phyloP scores from a whole-genome alignment of 2,113 vertebrate genomes.

The Daubentonia madagascariensis region DNA sequence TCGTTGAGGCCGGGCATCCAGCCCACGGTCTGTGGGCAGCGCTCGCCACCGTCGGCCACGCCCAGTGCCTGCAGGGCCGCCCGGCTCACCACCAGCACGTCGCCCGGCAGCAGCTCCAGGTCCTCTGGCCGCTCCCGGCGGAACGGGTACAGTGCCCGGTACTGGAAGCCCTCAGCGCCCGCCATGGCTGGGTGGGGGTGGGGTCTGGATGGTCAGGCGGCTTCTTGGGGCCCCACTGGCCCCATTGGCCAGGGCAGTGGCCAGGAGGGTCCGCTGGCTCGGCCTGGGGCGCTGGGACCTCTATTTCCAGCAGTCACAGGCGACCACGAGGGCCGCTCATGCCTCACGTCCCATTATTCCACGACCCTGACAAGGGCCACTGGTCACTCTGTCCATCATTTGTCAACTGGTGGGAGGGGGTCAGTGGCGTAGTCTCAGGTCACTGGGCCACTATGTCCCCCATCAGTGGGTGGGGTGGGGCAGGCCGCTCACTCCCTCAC shows the following conservation, averaged over 20 bases:
- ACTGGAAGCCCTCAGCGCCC: slow-evolving; percentile 91
- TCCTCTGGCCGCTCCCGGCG: slow-evolving; percentile 93
- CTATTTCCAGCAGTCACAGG: not conserved
- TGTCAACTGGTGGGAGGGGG: not conserved
- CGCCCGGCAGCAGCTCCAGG: slow-evolving; percentile 91
- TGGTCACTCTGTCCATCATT: not conserved
- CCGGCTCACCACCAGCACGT: slow-evolving; percentile 92
- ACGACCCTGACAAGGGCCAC: not conserved
- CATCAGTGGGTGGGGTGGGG: not conserved
- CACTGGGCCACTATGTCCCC: not conserved
- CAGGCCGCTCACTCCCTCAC: slow-evolving; percentile 29
- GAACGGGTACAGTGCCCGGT: slow-evolving; percentile 90
- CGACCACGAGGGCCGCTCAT: not conserved
- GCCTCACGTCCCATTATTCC: not conserved
- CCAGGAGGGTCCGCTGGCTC: accelerated
- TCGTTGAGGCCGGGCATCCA: slow-evolving; percentile 96
- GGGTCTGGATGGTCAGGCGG: not conserved
- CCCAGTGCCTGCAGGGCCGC: slow-evolving; percentile 89
- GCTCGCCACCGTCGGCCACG: slow-evolving; percentile 89
- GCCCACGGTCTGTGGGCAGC: slow-evolving; percentile 89
- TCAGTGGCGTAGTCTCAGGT: not conserved
- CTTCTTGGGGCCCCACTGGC: not conserved
- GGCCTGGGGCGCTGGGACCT: not conserved
- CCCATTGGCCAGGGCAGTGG: slow-evolving; percentile 48
- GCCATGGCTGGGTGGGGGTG: slow-evolving; percentile 72